Conservation (phyloP, 2,888 invertebrate genomes). For the Folsomia manolachei region DNA sequence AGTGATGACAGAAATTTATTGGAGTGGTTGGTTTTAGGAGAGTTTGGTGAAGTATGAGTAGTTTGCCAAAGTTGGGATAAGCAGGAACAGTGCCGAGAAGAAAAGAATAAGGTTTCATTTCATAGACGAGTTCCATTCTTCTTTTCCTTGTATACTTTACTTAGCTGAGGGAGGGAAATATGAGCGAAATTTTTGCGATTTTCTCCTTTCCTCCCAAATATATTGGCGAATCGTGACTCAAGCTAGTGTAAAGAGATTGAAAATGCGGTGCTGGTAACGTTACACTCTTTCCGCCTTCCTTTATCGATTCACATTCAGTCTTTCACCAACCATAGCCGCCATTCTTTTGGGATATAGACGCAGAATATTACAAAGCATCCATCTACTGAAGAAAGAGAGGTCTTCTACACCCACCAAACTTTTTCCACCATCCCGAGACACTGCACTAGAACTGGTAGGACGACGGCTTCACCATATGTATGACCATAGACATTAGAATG, state of each 20-base stretch:
- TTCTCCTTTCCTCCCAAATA: constrained; percentile 34
- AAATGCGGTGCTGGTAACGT: constrained; percentile 31
- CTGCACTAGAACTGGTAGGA: not conserved
- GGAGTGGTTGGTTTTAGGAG: not conserved
- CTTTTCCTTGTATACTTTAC: not conserved
- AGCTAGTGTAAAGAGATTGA: constrained; percentile 42
- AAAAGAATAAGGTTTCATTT: not conserved
- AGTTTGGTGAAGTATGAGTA: not conserved
- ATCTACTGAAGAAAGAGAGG: not conserved
- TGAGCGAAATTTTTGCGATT: constrained; percentile 44
- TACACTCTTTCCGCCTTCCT: not conserved
- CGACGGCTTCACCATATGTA: not conserved
- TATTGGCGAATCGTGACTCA: constrained; percentile 41
- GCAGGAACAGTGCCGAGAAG: not conserved
- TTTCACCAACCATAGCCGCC: not conserved
- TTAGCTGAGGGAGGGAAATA: constrained; percentile 31
- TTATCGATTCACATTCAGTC: not conserved
- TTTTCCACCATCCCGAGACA: not conserved
- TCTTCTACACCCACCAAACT: not conserved
- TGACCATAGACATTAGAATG: not conserved
- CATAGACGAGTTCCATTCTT: no score
- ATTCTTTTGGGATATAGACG: no score
- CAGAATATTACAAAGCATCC: not conserved
- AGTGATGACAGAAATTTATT: not conserved
- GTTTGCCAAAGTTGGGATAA: not conserved